These are phyloP conservation scores for Nestor notabilis DNA, from an alignment of 2,113 vertebrate genomes.

Conservation along the genomic window DNA sequence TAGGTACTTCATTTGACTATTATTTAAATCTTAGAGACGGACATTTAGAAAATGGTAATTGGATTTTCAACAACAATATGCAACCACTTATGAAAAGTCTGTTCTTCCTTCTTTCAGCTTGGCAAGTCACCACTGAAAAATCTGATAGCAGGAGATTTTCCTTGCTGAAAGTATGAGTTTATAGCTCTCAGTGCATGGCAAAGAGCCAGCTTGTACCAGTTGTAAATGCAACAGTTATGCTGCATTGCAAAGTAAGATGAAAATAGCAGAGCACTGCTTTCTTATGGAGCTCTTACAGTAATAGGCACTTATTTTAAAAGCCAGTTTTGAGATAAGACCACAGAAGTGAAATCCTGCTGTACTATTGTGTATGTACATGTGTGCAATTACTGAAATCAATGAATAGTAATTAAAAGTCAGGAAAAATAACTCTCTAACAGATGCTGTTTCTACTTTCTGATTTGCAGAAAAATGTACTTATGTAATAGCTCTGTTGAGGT, in stretches of 20 bases:
- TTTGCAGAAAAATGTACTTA: neutral
- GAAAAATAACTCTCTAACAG: neutral
- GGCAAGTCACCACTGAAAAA: neutral
- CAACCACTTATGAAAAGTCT: neutral
- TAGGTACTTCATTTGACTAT: neutral
- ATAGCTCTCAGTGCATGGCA: neutral
- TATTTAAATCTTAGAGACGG: neutral
- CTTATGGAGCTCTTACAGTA: neutral
- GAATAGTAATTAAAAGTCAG: conserved; percentile 24
- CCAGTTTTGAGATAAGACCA: neutral
- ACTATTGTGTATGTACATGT: neutral
- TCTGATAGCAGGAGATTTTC: conserved; percentile 14
- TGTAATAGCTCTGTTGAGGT: neutral
- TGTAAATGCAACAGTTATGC: neutral
- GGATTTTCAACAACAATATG: neutral
- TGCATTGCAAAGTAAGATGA: neutral
- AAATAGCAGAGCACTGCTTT: neutral
- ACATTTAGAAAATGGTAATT: neutral
- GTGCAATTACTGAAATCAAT: neutral
- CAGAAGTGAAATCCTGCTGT: neutral
- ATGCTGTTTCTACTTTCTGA: neutral
- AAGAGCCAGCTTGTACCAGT: neutral
- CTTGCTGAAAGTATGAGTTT: neutral
- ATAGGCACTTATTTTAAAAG: neutral
- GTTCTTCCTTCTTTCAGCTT: neutral